These are phyloP conservation scores for Burhinus oedicnemus DNA, from an alignment of 2,113 vertebrate species.

Conservation along the genomic window DNA sequence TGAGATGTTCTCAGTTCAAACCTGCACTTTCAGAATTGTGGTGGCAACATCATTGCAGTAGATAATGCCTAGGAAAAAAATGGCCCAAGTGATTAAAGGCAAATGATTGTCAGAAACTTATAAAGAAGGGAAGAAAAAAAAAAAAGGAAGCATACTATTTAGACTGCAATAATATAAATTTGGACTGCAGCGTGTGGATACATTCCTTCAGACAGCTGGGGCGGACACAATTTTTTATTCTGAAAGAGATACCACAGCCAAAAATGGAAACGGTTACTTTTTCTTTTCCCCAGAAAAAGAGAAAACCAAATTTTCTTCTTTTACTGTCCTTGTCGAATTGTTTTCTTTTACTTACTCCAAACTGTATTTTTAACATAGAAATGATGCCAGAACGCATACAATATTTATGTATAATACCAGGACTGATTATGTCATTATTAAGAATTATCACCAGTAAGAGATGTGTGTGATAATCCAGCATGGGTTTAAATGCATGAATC, in stretches of 20 bases:
- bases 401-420: background rate
- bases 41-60: background rate
- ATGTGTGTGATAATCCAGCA: background rate
- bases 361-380: background rate
- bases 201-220: constrained; percentile 13
- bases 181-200: background rate
- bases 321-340: background rate
- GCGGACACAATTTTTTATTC: background rate
- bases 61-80: background rate
- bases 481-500: background rate
- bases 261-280: background rate
- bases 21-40: background rate
- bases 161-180: background rate
- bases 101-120: background rate
- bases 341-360: background rate
- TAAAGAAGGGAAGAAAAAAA: background rate
- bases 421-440: background rate
- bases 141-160: background rate
- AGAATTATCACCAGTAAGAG: background rate
- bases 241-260: background rate
- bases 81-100: background rate
- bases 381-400: background rate
- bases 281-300: background rate
- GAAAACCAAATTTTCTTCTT: background rate
- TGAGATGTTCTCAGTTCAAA: background rate